Percentiles rank a stretch among this genome's conserved stretches.
Evolutionary conservation across 2,113 vertebrate genomes (phyloP).

Genomic region (Leucoraja erinaceus): DNA sequence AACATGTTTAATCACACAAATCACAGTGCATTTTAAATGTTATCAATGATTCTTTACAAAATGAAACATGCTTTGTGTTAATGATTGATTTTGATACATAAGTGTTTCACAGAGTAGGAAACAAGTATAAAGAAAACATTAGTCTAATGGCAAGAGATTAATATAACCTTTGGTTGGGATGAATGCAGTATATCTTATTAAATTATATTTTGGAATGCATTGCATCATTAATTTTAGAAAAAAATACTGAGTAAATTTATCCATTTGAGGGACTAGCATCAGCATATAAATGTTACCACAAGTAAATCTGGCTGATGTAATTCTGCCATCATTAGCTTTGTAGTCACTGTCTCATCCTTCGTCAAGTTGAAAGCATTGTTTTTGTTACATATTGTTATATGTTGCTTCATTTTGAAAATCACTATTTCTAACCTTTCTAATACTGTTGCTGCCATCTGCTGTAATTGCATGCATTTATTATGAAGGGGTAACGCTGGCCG

Average conservation of each 20-base stretch:
- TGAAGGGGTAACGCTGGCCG: conserved; percentile 89
- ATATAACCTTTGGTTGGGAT: background rate
- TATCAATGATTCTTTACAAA: background rate
- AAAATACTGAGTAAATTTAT: conserved; percentile 21
- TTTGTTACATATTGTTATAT: conserved; percentile 37
- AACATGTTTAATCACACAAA: background rate
- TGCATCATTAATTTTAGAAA: background rate
- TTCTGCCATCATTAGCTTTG: background rate
- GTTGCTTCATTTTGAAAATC: conserved; percentile 53
- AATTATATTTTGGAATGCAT: background rate
- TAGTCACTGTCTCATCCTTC: conserved; percentile 1
- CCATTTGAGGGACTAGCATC: conserved; percentile 44
- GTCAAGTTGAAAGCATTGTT: conserved; percentile 35
- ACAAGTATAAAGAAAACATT: background rate
- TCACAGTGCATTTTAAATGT: background rate
- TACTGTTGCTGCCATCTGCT: conserved; percentile 76
- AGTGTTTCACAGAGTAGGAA: background rate
- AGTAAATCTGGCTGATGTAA: background rate
- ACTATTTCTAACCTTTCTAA: conserved; percentile 50
- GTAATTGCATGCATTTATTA: conserved; percentile 76
- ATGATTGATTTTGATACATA: background rate
- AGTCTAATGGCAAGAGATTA: background rate
- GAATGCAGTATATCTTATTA: background rate
- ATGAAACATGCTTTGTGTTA: background rate
- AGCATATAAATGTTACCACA: conserved; percentile 41